These are phyloP conservation scores for Erpobdella octoculata DNA, from an alignment of 2,888 invertebrate species.

Conservation along the genomic window DNA sequence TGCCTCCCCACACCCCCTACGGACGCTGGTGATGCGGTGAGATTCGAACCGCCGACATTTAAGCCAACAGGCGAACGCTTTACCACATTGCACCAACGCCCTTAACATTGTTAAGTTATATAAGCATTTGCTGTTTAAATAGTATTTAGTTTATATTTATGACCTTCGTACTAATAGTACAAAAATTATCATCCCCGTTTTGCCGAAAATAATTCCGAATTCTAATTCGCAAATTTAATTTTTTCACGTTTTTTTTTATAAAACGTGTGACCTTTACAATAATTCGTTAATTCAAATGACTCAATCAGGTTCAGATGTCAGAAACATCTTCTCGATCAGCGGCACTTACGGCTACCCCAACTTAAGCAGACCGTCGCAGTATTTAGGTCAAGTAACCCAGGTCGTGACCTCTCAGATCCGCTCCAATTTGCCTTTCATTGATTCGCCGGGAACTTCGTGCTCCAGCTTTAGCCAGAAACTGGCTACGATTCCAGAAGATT, in stretches of 20 bases:
- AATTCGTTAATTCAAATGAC: not conserved
- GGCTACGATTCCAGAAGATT: conserved; percentile 10
- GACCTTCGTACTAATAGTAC: too few species aligned
- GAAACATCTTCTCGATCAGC: conserved; percentile 4
- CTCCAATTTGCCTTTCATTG: conserved; percentile 20
- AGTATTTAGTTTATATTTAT: too few species aligned
- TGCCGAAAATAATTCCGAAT: too few species aligned
- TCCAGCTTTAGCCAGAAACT: conserved; percentile 12
- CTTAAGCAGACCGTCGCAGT: conserved; percentile 1
- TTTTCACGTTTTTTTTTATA: not conserved
- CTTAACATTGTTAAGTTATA: too few species aligned
- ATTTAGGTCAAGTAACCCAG: not conserved
- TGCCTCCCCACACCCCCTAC: too few species aligned
- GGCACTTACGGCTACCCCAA: not conserved
- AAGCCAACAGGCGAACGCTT: too few species aligned
- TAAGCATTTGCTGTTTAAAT: too few species aligned
- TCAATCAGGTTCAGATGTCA: not conserved
- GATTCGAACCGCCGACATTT: too few species aligned
- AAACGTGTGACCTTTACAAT: not conserved
- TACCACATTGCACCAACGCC: too few species aligned
- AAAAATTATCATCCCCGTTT: not conserved
- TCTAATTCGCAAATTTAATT: not conserved
- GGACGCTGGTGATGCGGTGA: too few species aligned
- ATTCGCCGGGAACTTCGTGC: not conserved
- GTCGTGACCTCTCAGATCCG: conserved; percentile 16